Base-by-base conservation (phyloP, 2,797 vertebrate genomes). In the Clarias pachynema region DNA sequence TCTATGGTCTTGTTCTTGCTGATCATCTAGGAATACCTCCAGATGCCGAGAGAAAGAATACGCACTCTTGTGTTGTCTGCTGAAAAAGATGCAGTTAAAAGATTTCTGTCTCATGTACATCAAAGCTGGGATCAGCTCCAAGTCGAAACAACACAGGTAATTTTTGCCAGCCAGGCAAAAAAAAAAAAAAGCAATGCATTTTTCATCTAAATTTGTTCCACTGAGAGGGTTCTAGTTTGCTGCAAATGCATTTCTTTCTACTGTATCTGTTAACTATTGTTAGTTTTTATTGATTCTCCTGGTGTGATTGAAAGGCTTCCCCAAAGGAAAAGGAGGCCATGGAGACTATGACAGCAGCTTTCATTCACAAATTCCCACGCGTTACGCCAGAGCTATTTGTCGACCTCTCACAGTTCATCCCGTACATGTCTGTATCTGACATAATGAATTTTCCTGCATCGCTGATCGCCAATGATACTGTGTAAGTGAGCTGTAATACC, bases 351-450 rank as follows among this genome's bases (percentile, higher is more conserved):
- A 96, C 96, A 0, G 93, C 96, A 14, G 95, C 97, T 89, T 96
- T 97, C 87, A 96, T 97, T 72, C 95, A 97, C 56, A 96, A 95
- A 87, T 96, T 97, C 88, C 96, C 96, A 0, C 93, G 89, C 37
- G 95, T 98, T 86, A 97, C 96, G 37, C 97, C 97, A 14, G 96
- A 97, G 88, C 93, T 98, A 83, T 97, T 98, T 80, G 94, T 97
- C 14, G 96, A 97, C 89, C 93, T 97, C 86, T 97, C 96, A 15
- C 97, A 96, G 79, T 97, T 98, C 92, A 96, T 98, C 72, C 97
- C 96, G 49, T 98, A 97, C 91, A 95, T 97, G 97, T 96, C 96
- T 0, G 95, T 97, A 73, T 95, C 96, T 5, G 96, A 98, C 91
- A 96, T 97, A 79, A 94, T 95, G 94, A 96, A 93, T 89, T 96